Evolutionary conservation across 1,140 invertebrate genomes (phyloP).

Genomic region (Drosophila carrolli): DNA sequence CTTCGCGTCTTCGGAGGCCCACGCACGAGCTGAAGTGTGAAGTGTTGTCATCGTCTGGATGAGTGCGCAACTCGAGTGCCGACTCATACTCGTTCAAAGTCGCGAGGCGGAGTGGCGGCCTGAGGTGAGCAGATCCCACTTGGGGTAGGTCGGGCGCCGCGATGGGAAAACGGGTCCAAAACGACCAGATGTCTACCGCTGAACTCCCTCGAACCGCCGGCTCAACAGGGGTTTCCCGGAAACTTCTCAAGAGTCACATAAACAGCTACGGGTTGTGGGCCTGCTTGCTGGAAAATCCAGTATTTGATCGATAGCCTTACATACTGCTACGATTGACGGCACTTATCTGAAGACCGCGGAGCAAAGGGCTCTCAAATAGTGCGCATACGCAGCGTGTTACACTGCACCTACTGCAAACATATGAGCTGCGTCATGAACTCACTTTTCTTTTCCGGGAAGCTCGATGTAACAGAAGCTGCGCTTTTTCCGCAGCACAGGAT

Average conservation of each 20-base stretch:
- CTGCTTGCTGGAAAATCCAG: background rate
- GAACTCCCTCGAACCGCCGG: background rate
- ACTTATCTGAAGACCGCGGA: background rate
- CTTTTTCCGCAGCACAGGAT: slow-evolving; percentile 19
- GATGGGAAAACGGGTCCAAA: background rate
- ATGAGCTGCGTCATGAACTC: slow-evolving; percentile 24
- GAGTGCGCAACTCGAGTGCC: slow-evolving; percentile 16
- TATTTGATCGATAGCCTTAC: background rate
- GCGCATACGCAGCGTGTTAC: slow-evolving; percentile 19
- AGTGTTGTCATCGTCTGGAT: slow-evolving; percentile 23
- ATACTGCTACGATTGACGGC: background rate
- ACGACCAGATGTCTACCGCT: background rate
- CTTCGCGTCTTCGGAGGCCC: background rate
- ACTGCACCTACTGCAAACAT: background rate
- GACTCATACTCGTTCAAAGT: slow-evolving; percentile 3
- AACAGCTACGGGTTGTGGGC: background rate
- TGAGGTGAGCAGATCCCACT: background rate
- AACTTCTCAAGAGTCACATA: background rate
- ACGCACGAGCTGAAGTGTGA: slow-evolving; percentile 25
- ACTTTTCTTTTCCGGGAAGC: slow-evolving; percentile 36
- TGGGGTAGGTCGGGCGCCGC: slow-evolving; percentile 31
- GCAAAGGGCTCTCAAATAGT: background rate
- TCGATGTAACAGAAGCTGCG: slow-evolving; percentile 6
- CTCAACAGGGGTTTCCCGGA: background rate
- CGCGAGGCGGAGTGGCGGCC: too few species aligned